Conservation (phyloP, 2,113 vertebrate genomes). For the Lepus americanus region DNA sequence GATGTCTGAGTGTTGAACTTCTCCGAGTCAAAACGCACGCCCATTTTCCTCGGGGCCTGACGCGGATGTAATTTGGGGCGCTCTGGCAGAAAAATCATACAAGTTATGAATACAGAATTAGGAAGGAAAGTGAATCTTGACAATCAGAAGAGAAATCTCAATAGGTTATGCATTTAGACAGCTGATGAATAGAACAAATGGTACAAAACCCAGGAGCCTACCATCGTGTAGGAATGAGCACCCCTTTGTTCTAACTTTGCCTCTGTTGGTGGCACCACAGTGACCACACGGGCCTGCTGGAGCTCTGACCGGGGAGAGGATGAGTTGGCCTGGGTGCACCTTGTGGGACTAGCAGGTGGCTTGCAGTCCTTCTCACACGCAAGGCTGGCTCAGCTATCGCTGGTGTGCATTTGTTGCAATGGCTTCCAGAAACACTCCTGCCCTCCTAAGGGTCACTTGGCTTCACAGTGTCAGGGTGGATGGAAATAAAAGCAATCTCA, state of each 20-base stretch:
- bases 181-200: neutral
- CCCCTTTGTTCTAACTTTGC: neutral
- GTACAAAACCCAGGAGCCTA: constrained; percentile 1
- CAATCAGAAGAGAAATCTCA: neutral
- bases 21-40: neutral
- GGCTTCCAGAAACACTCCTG: constrained; percentile 8
- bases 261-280: neutral
- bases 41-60: neutral
- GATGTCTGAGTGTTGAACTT: neutral
- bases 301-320: neutral
- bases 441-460: neutral
- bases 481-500: constrained; percentile 5
- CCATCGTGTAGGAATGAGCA: neutral
- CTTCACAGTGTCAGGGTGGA: neutral
- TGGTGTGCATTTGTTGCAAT: neutral
- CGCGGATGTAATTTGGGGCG: neutral
- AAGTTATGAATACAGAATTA: neutral
- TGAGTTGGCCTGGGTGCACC: neutral
- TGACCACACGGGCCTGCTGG: neutral
- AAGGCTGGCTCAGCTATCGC: neutral
- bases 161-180: neutral
- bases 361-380: neutral
- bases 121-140: constrained; percentile 20
- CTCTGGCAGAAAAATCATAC: neutral
- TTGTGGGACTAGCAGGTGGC: neutral